Base-by-base conservation (phyloP, 2,888 invertebrate species). In the Xestia xanthographa region DNA sequence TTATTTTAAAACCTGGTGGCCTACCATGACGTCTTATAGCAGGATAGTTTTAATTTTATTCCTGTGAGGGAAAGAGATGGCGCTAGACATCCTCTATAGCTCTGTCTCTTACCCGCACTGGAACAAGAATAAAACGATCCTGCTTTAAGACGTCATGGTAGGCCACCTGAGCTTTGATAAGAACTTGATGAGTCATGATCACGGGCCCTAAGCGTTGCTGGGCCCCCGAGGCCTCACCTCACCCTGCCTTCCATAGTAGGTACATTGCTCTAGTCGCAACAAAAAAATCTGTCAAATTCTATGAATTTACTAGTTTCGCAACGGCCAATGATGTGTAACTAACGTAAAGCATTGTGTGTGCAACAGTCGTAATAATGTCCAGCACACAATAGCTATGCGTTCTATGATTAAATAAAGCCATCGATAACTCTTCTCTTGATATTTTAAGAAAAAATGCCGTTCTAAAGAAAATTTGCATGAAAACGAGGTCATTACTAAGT, bases 301-400 rank as follows among this genome's bases (percentile, higher is more conserved):
- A 34, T 34, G 34, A 34, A 66, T 43, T 50, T 43, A 63, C 78
- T 66, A 68, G 58, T 77, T 62, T 43, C 62, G 48, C 48, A 71
- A 68, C 29, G 22, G 34, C n/a, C 62, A 78, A 41, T 85, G 66
- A 74, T 66, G 75, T 74, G 69, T 81, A 66, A 69, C 74, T 62
- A 84, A 81, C 38, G 29, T 26, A 26, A 60, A 66, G 48, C 45
- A 75, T 70, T 86, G 66, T 74, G 43, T 60, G 60, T 60, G n/a
- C n/a, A 62, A 38, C 58, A 58, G 26, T 41, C 75, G 62, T 69
- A 85, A 76, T 76, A 82, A 74, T 67, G 60, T 69, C 38, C 58
- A 65, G 48, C 14, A 58, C 22, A 82, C 68, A 85, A 76, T 68
- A 75, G 17, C 4, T 22, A 34, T 43, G 79, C 65, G 43, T 68